Percentiles rank a stretch among this genome's conserved stretches.
Conservation (phyloP, 2,888 invertebrate genomes). For the Drosophila formosana region DNA sequence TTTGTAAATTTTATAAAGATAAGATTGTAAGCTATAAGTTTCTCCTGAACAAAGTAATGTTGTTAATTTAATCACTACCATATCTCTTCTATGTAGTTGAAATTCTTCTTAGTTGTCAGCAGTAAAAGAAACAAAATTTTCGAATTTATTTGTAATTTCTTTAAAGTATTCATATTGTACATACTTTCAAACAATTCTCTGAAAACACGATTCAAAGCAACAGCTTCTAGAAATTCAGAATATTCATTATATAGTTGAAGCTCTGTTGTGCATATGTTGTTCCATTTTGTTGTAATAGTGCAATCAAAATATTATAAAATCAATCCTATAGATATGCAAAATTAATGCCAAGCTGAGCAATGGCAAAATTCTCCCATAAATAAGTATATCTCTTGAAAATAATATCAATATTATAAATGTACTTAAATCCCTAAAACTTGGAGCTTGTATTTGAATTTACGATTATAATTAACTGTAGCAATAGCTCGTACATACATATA, state of each 20-base stretch:
- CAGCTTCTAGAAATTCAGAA: neutral
- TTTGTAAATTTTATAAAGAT: conserved; percentile 42
- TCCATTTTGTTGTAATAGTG: conserved; percentile 38
- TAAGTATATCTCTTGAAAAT: conserved; percentile 26
- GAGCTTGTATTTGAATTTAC: conserved; percentile 78
- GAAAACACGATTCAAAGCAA: conserved; percentile 10
- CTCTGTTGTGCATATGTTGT: conserved; percentile 32
- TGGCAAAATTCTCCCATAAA: conserved; percentile 35
- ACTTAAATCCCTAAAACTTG: conserved; percentile 55
- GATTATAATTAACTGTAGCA: conserved; percentile 56
- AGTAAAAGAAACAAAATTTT: neutral
- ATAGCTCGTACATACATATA: conserved; percentile 43
- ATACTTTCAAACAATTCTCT: conserved; percentile 25
- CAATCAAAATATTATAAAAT: conserved; percentile 34
- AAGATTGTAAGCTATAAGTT: conserved; percentile 12
- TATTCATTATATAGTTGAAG: conserved; percentile 16
- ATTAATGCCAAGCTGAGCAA: conserved; percentile 57
- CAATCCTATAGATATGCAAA: conserved; percentile 17
- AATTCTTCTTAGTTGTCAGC: conserved; percentile 5
- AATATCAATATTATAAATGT: conserved; percentile 51
- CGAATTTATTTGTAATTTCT: neutral
- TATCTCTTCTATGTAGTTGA: neutral
- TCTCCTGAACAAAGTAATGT: neutral
- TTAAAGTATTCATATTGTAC: conserved; percentile 34
- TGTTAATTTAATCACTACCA: neutral